Evolutionary conservation across 2,888 invertebrate species (phyloP), one percentile per base, ranked within the genome.

Genomic region (Fragum fragum): DNA sequence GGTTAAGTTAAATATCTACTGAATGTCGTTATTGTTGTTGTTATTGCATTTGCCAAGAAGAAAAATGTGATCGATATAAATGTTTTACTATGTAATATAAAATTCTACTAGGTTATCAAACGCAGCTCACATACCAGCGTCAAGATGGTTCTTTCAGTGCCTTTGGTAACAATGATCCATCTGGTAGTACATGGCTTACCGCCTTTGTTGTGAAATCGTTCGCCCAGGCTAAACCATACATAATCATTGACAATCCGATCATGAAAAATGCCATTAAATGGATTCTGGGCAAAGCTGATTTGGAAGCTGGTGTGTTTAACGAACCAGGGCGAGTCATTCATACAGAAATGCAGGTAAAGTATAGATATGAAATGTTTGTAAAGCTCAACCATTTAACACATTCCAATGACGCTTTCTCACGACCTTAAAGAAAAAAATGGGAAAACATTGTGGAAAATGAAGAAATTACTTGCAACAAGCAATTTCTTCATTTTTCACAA

Each of bases 121-220:
- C 98, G 81, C 96, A 99, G 92, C 96, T 99, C 92, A 97, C 97
- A 0, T 99, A 97, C 94, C 96, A 97, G 78, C 96, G 97, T 83
- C 93, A 95, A 0, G 98, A 99, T 93, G 98, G 98, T 0, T 98
- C 98, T 0, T 99, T 99, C 94, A 96, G 97, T 95, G 96, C 98
- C 88, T 98, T 98, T 93, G 98, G 98, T 21, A 95, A 96, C 90
- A 93, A 96, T 89, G 96, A 97, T 95, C 91, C 96, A 88, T 95
- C 95, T 91, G 96, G 98, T 93, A 96, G 98, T 93, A 96, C 98
- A 82, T 97, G 98, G 98, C 74, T 91, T 71, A 91, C 91, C 21
- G 88, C 90, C 5, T 89, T 88, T 75, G 90, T 91, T 0, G 28
- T 86, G 6, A 87, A 88, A 29, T 86, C 86, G 7, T 90, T 92